Base-by-base conservation (phyloP, 2,888 invertebrate genomes). In the Agrenia bidenticulata region DNA sequence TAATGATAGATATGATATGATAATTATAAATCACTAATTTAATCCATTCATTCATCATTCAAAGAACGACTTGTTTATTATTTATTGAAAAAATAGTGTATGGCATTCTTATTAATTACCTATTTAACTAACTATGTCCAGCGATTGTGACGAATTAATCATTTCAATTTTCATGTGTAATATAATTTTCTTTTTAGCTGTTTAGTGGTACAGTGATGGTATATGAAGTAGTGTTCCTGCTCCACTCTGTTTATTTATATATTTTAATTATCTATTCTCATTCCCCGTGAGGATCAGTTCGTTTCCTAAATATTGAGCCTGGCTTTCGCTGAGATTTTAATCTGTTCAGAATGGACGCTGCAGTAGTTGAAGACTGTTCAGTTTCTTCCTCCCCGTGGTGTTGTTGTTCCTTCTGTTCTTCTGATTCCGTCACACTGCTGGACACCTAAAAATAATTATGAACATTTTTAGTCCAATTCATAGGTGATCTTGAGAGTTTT, bases 291-390 rank as follows among this genome's bases (percentile, higher is more conserved):
- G 63, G 64, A 55, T 69, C 69, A 42, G 69, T 63, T 49, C 72
- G 66, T 50, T 74, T 74, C 55, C 73, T 70, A 61, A 70, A 70
- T 55, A 73, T 63, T n/a, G 69, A 68, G 7, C 75, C 75, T 21
- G 75, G 75, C 53, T 75, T 75, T 56, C 75, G 67, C 60, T 75
- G 69, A 39, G 70, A 68, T 45, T 74, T 75, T 37, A 73, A 58
- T 49, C 73, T 57, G 62, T 73, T 75, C 27, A 75, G 63, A 58
- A 75, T 73, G 50, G 75, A 75, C 19, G 66, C 69, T 45, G 69
- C 67, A 1, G 72, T 68, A 9, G 72, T 74, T 11, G 72, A 69
- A 21, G 74, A 70, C 26, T 73, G 66, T 27, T 67, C 70, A 11
- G 37, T 49, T 23, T 63, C 63, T 61, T 68, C 70, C 53, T 55